Evolutionary conservation across 2,797 vertebrate genomes (phyloP).

Genomic region (Hapalemur alaotrensis): DNA sequence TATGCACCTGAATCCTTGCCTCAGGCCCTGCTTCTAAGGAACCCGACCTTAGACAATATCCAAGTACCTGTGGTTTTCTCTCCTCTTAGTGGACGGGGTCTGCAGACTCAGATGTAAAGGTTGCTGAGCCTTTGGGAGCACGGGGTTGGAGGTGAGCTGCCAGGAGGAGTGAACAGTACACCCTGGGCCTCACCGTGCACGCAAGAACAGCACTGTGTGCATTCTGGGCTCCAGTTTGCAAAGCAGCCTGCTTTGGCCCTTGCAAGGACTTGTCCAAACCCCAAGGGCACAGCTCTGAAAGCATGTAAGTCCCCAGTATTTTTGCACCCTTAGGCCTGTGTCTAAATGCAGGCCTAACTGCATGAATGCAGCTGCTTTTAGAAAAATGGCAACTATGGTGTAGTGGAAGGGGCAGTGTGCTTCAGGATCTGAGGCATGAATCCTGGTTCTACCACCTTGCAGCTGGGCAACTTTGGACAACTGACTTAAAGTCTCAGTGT

Average conservation of each 20-base stretch:
- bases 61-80: no score
- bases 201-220: fast-evolving
- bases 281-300: background rate
- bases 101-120: background rate
- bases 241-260: background rate
- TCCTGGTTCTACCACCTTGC: background rate
- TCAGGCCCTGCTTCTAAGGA: background rate
- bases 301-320: background rate
- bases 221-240: background rate
- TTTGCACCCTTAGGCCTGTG: background rate
- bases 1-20: background rate
- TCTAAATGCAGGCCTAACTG: background rate
- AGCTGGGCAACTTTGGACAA: background rate
- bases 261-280: background rate
- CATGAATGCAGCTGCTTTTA: background rate
- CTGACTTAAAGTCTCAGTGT: background rate
- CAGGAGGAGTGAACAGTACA: background rate
- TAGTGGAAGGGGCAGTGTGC: background rate
- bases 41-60: background rate
- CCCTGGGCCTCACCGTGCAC: background rate
- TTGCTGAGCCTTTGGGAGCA: background rate
- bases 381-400: background rate
- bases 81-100: background rate
- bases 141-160: no score
- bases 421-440: background rate